Conservation (phyloP, 2,888 invertebrate genomes). For the Ormyrus nitidulus region DNA sequence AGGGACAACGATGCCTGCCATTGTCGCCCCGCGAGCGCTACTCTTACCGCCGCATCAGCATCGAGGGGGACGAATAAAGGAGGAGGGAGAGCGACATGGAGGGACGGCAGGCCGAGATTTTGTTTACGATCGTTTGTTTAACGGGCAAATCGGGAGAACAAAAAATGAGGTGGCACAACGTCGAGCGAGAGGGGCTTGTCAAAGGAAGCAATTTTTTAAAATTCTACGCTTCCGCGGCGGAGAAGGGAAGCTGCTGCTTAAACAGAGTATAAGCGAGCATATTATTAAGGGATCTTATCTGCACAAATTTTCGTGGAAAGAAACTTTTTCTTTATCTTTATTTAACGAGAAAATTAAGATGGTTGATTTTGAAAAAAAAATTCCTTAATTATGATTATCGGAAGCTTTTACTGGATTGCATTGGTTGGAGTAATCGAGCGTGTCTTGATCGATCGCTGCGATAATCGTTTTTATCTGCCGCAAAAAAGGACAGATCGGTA, state of each 20-base stretch:
- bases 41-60: no score
- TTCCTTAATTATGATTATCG: no score
- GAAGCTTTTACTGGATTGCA: neutral
- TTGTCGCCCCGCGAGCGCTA: neutral
- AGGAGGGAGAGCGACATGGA: neutral
- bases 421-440: neutral
- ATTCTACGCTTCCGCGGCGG: conserved; percentile 18
- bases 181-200: conserved; percentile 3
- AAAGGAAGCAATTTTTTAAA: conserved; percentile 56
- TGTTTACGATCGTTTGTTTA: conserved; percentile 53
- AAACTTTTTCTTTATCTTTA: no score
- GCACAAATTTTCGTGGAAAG: neutral
- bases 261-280: conserved; percentile 27
- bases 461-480: conserved; percentile 21
- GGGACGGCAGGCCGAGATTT: conserved; percentile 28
- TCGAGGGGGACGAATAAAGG: no score
- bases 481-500: conserved; percentile 7
- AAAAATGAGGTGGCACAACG: conserved; percentile 13
- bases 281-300: conserved; percentile 21
- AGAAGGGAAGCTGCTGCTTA: conserved; percentile 23
- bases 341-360: no score
- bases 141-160: conserved; percentile 45
- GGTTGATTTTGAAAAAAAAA: no score
- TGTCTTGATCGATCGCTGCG: conserved; percentile 25
- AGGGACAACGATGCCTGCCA: neutral